Conservation (phyloP, 2,113 vertebrate species). For the pig (Sus scrofa) region T2T-Sscrofa CM000829.6:25574501-25575000, state of each 20-base stretch:
- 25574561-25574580: too few relatives aligned
- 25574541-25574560: too few relatives aligned
- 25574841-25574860: background rate
- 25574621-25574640: too few relatives aligned
- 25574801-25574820: background rate
- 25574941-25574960: background rate
- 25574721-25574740: background rate
- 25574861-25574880: background rate
- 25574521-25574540: too few relatives aligned
- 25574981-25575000: conserved; percentile 25
- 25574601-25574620: too few relatives aligned
- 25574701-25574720: background rate
- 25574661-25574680: too few relatives aligned
- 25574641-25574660: too few relatives aligned
- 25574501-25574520: too few relatives aligned
- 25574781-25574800: conserved; percentile 26
- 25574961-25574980: background rate
- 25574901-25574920: background rate
- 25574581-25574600: too few relatives aligned
- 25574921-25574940: background rate
- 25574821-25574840: conserved; percentile 27
- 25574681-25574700: too few relatives aligned
- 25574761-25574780: background rate
- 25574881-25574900: background rate
- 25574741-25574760: conserved; percentile 8